Conservation (phyloP, 1,140 invertebrate genomes). For the Pseudomyrmex sp. region DNA sequence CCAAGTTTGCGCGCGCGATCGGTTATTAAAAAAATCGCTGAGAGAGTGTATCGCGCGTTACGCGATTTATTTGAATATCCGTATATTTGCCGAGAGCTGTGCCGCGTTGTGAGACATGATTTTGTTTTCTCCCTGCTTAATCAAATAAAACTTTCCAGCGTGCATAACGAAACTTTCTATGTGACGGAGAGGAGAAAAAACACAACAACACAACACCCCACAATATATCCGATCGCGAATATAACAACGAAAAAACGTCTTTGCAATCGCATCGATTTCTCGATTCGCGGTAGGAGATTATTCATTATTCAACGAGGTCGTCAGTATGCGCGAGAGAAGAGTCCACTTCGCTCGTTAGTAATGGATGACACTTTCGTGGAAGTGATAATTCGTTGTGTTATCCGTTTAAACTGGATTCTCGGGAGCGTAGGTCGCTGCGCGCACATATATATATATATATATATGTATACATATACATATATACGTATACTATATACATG, state of each 20-base stretch:
- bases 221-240: too few relatives aligned
- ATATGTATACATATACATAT: too few relatives aligned
- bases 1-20: not conserved
- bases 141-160: not conserved
- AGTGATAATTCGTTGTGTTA: conserved; percentile 40
- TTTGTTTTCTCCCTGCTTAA: not conserved
- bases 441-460: too few relatives aligned
- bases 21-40: conserved; percentile 1
- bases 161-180: not conserved
- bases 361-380: conserved; percentile 7
- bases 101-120: not conserved
- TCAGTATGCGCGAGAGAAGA: not conserved
- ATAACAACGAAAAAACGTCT: too few relatives aligned
- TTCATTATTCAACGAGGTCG: not conserved
- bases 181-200: too few relatives aligned
- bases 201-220: too few relatives aligned
- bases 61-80: conserved; percentile 17
- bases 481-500: not conserved
- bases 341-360: not conserved
- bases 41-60: not conserved
- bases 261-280: not conserved
- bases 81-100: not conserved
- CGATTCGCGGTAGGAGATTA: not conserved
- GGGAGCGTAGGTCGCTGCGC: not conserved
- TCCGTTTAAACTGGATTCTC: not conserved